Base-by-base conservation (phyloP, 2,888 invertebrate genomes). In the Stratiomys singularior region DNA sequence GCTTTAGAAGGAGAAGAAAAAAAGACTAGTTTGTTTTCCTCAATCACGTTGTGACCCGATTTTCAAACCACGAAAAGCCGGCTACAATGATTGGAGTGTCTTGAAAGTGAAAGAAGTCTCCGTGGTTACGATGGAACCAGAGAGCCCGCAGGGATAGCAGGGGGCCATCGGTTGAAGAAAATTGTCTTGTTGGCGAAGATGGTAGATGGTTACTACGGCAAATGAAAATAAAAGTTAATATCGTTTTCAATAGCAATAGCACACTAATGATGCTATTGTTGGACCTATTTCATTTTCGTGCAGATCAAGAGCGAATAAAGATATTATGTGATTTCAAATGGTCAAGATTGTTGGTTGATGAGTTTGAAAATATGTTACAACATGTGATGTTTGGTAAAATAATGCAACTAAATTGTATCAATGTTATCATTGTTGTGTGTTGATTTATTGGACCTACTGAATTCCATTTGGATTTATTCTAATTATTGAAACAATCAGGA, bases 1-100 rank as follows among this genome's bases (percentile, higher is more conserved):
- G 37, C 37, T 37, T 9, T 3, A 37, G 37, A 9, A 37, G 37
- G 9, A 37, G 37, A 37, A 37, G 37, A 37, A 37, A 37, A 37
- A 37, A 37, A 37, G 37, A 37, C 3, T 5, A 37, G 3, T 37
- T 37, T 37, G 15, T 58, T 74, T 74, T 77, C 28, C 64, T 67
- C 66, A 77, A 77, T 77, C 77, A 77, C 77, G 77, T 77, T 47
- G 77, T 77, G 77, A 77, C 77, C 77, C 28, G 67, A 77, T 77
- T 77, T 77, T 44, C 13, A 37, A 74, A 60, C 74, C 74, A 74
- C 74, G 74, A 74, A 74, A 74, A 74, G 60, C 74, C 58, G 74
- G 58, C 74, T 58, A 60, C 37, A 74, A 23, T 23, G 27, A 37
- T 30, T 58, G 21, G 74, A 37, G 74, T 58, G 60, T 58, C 37